Evolutionary conservation across 1,140 invertebrate species (phyloP).

Genomic region (Drosophila dunni): DNA sequence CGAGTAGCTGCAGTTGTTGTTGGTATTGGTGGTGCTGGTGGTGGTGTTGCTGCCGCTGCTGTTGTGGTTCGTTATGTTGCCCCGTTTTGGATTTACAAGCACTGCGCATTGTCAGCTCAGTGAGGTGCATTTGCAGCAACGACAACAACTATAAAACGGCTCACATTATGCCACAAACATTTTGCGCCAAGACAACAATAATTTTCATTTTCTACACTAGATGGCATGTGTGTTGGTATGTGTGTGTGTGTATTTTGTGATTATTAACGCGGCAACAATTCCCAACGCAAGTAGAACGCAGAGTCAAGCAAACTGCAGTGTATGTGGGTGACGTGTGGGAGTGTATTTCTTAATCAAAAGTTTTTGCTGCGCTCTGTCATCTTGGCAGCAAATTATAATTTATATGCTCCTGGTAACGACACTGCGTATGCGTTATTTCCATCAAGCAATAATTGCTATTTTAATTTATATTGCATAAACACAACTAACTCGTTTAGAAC

Average conservation of each 20-base stretch:
- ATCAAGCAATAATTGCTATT: not conserved
- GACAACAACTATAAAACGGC: not conserved
- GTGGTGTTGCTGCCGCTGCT: slow-evolving; percentile 18
- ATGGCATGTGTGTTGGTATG: not conserved
- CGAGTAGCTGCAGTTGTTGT: slow-evolving; percentile 41
- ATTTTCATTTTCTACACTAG: slow-evolving; percentile 47
- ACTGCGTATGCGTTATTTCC: slow-evolving; percentile 49
- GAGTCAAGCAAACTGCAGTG: slow-evolving; percentile 2
- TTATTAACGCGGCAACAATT: slow-evolving; percentile 59
- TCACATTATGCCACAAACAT: slow-evolving; percentile 65
- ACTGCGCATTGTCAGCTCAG: slow-evolving; percentile 63
- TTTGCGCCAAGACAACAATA: slow-evolving; percentile 59
- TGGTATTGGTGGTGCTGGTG: slow-evolving; percentile 23
- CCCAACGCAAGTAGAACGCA: slow-evolving; percentile 33
- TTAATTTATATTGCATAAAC: not conserved
- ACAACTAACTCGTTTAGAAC: not conserved
- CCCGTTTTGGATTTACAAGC: slow-evolving; percentile 54
- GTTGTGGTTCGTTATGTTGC: slow-evolving; percentile 34
- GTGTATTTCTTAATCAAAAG: slow-evolving; percentile 68
- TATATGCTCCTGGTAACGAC: slow-evolving; percentile 6
- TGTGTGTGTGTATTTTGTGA: slow-evolving; percentile 30
- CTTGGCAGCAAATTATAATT: slow-evolving; percentile 60
- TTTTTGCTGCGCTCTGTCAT: slow-evolving; percentile 45
- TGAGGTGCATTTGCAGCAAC: slow-evolving; percentile 31
- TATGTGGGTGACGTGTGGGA: not conserved